phyloP scores from a whole-genome alignment of 2,888 invertebrate species.

The Cotesia congregata region DNA sequence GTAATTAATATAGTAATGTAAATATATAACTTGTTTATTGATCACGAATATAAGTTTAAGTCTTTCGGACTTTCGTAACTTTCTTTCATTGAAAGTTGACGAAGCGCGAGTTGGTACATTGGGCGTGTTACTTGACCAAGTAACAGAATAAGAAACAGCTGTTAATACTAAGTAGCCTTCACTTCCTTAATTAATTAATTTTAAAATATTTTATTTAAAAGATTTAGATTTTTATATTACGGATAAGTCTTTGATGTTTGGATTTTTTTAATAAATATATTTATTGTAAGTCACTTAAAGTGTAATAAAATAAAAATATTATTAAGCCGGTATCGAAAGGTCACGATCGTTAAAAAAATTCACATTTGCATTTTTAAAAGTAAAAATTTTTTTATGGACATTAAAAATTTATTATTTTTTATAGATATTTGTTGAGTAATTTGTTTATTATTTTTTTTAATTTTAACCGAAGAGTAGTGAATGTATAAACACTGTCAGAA shows the following conservation, averaged over 20 bases:
- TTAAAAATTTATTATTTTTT: not conserved
- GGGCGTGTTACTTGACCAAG: conserved; percentile 48
- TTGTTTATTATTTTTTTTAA: not conserved
- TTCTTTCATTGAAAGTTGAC: conserved; percentile 46
- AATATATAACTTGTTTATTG: conserved; percentile 10
- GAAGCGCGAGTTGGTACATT: conserved; percentile 34
- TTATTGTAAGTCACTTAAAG: not conserved
- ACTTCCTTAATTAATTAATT: conserved; percentile 23
- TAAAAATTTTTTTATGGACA: not conserved
- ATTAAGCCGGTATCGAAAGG: not conserved
- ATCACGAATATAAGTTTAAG: conserved; percentile 16
- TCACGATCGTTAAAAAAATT: not conserved
- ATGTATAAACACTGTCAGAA: conserved; percentile 12
- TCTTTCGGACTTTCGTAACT: conserved; percentile 34
- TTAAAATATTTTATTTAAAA: not conserved
- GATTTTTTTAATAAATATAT: too few species aligned
- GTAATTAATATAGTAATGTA: not conserved
- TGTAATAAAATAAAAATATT: not conserved
- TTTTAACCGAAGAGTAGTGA: not conserved
- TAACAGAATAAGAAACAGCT: conserved; percentile 43
- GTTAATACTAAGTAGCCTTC: conserved; percentile 45
- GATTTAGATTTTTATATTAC: not conserved
- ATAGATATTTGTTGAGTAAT: not conserved
- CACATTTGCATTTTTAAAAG: not conserved
- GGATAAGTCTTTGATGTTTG: not conserved